Base-by-base conservation (phyloP, 2,888 invertebrate species). In the Platerodrilus igneus region DNA sequence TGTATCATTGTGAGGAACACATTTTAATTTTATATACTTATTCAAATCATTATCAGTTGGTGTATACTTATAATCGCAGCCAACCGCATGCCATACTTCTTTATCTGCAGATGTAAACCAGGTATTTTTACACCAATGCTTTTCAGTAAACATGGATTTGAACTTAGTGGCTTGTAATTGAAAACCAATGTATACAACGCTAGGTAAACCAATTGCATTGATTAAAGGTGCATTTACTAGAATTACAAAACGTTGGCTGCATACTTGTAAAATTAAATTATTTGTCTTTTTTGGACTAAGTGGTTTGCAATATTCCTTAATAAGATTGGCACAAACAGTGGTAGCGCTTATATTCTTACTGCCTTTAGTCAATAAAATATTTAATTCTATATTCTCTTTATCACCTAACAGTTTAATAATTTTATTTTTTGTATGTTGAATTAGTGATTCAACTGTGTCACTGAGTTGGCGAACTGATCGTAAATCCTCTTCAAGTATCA, bases 191-290 rank as follows among this genome's bases (percentile, higher is more conserved):
- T 89, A 70, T 13, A 88, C 77, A 45, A 75, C 74, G 18, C 72
- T 70, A 0, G 89, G 85, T 18, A 92, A 67, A 18, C 67, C 64
- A 2, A 89, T 51, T 41, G 62, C 69, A 2, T 67, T 58, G 4
- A 90, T 70, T 72, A 77, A 78, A 0, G 92, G 91, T 10, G 77
- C 70, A 66, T 92, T 91, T 2, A 83, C 69, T 13, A 76, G 69
- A 3, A 86, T 67, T 25, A 72, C 62, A 62, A 77, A 87, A 7
- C 67, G 60, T 1, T 65, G 60, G 15, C 78, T 76, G 20, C 74
- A 66, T 33, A 62, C 43, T 23, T 38, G 37, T 33, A 61, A 51
- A 4, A 47, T 42, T 8, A 54, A 36, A 37, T 47, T 48, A 16
- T 41, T 35, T 18, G 51, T 49, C 20, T 45, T 41, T 25, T 39